Evolutionary conservation across 2,113 vertebrate species (phyloP).

Genomic region (Crotalus viridis): DNA sequence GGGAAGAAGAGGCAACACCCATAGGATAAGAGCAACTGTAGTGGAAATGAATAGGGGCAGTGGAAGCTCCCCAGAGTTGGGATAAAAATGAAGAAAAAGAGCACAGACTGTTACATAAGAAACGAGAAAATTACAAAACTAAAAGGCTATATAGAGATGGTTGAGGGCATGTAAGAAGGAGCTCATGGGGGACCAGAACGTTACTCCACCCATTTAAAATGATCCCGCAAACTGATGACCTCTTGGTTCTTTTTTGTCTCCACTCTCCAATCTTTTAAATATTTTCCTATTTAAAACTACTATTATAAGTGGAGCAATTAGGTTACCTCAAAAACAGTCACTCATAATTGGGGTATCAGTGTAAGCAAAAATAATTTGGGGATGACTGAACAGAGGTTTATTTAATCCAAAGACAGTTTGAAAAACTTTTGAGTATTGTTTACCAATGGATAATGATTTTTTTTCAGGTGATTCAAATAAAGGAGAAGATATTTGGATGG

Average conservation of each 20-base stretch:
- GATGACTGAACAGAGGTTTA: neutral
- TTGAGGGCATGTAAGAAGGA: neutral
- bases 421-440: neutral
- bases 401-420: neutral
- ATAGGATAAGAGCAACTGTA: neutral
- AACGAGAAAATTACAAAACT: neutral
- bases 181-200: neutral
- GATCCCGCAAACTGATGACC: neutral
- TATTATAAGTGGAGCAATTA: neutral
- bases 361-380: neutral
- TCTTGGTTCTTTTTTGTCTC: neutral
- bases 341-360: neutral
- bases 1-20: neutral
- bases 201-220: neutral
- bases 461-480: neutral
- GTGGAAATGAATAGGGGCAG: neutral
- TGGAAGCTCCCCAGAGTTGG: neutral
- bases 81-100: neutral
- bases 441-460: neutral
- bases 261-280: neutral
- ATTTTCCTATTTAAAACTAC: neutral
- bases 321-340: neutral
- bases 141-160: neutral
- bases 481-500: neutral
- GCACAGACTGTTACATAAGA: neutral